These are phyloP conservation scores for Melospiza melodia DNA, from an alignment of 2,113 vertebrate species.

Conservation along the genomic window DNA sequence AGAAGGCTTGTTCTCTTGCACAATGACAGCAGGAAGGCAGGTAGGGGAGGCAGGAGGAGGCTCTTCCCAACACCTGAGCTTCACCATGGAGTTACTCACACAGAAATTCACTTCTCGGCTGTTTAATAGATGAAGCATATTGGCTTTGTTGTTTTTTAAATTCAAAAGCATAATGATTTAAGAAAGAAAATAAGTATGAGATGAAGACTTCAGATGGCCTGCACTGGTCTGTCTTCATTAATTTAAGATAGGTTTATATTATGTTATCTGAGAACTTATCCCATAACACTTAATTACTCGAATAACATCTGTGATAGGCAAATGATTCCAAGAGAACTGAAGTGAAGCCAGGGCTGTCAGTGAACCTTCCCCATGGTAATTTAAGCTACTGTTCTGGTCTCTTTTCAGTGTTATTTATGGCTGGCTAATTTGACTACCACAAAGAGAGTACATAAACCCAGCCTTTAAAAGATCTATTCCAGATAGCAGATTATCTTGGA, in stretches of 20 bases:
- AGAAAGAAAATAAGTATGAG: not conserved
- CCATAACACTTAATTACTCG: not conserved
- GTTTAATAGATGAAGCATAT: not conserved
- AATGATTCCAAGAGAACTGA: conserved; percentile 1
- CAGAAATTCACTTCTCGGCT: not conserved
- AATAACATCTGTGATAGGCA: not conserved
- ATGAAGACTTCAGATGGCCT: not conserved
- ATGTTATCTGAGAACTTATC: not conserved
- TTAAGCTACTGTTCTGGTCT: conserved; percentile 31
- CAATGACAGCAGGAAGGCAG: not conserved
- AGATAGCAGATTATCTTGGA: conserved; percentile 34
- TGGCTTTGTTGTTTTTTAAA: not conserved
- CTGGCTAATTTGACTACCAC: conserved; percentile 3
- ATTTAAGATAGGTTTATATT: not conserved
- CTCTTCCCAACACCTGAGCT: not conserved
- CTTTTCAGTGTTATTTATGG: conserved; percentile 52
- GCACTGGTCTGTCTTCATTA: not conserved
- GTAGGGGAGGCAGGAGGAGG: not conserved
- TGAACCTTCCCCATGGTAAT: not conserved
- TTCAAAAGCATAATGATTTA: not conserved
- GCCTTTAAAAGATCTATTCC: conserved; percentile 44
- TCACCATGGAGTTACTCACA: not conserved
- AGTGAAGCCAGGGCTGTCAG: not conserved
- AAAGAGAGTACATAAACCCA: conserved; percentile 23
- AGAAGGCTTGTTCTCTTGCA: not conserved